These are phyloP conservation scores for Athrips mouffetella DNA, from an alignment of 2,888 invertebrate species.

Conservation along the genomic window DNA sequence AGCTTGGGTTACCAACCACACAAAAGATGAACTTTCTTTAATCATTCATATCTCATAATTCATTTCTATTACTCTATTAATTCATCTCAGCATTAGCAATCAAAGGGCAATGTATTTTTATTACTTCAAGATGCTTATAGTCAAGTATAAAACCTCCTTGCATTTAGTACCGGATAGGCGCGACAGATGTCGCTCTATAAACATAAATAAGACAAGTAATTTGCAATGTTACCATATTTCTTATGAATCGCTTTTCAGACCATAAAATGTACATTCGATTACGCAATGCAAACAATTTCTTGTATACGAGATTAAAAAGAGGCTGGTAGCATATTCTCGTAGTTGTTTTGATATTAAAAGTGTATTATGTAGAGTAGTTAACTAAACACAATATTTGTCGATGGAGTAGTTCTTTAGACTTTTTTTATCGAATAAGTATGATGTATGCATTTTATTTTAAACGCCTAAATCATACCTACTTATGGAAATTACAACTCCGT, in stretches of 20 bases:
- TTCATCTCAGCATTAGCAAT: slow-evolving; percentile 5
- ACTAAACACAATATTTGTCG: too few species aligned
- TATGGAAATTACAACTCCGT: too few species aligned
- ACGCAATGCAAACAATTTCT: slow-evolving; percentile 12
- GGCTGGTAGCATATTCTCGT: too few species aligned
- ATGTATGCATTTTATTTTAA: too few species aligned
- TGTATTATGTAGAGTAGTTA: too few species aligned
- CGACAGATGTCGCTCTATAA: slow-evolving; percentile 1
- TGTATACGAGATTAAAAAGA: slow-evolving; percentile 4
- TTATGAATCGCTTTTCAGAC: slow-evolving; percentile 8
- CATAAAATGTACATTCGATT: slow-evolving; percentile 11
- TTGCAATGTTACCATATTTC: slow-evolving; percentile 11
- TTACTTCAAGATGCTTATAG: neutral
- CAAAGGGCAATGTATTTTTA: slow-evolving; percentile 5
- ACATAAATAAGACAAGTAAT: slow-evolving; percentile 6
- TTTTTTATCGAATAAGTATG: too few species aligned
- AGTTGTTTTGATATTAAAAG: too few species aligned
- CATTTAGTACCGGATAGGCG: neutral
- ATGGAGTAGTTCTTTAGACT: too few species aligned
- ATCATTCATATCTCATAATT: too few species aligned
- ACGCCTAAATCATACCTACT: too few species aligned
- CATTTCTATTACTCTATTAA: neutral
- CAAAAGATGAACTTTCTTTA: too few species aligned
- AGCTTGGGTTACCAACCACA: too few species aligned
- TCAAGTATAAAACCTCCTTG: neutral